Base-by-base conservation (phyloP, 2,113 vertebrate genomes). In the Quiscalus mexicanus region DNA sequence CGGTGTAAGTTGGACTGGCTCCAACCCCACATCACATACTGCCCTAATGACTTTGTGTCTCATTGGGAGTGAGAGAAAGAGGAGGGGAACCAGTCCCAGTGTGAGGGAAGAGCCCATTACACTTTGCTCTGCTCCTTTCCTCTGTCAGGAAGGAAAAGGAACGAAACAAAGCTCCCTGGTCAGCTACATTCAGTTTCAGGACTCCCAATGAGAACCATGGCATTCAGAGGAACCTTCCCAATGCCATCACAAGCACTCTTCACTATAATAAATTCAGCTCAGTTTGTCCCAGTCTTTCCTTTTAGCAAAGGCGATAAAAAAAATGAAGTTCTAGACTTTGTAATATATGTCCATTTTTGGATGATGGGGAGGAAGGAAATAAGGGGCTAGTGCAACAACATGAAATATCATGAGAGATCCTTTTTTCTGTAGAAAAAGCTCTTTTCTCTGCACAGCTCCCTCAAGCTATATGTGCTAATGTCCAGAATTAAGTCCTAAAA, bases 1-100 rank as follows among this genome's bases (percentile, higher is more conserved):
- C 0, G 0, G 65, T 68, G 49, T 49, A 37, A 65, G 69, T 1
- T 93, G 94, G 91, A 89, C 33, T 5, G 14, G 19, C 44, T 95
- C 93, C 91, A 93, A 33, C 39, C n/a, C 80, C 91, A 93, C 86
- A 81, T 87, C 89, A 95, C 56, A 65, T 33, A 84, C 63, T 68
- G 42, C 64, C 80, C 64, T 96, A 89, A 89, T 78, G 86, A 84
- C 31, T 90, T 81, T 55, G 41, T 41, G 28, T 73, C 78, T 55
- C 27, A 5, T 28, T 75, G 59, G 47, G 76, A 77, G 59, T 3
- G 21, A 89, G 31, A 47, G 23, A 73, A 70, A 58, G 23, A 45
- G 16, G 35, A 35, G n/a, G 74, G 55, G 37, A 55, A 17, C 23
- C 24, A 25, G 44, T 12, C 76, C 19, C 33, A 49, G 53, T 4